Percentiles rank a stretch among this genome's conserved stretches.
phyloP scores from a whole-genome alignment of 2,797 vertebrate genomes.

The Syngnathus rostellatus region DNA sequence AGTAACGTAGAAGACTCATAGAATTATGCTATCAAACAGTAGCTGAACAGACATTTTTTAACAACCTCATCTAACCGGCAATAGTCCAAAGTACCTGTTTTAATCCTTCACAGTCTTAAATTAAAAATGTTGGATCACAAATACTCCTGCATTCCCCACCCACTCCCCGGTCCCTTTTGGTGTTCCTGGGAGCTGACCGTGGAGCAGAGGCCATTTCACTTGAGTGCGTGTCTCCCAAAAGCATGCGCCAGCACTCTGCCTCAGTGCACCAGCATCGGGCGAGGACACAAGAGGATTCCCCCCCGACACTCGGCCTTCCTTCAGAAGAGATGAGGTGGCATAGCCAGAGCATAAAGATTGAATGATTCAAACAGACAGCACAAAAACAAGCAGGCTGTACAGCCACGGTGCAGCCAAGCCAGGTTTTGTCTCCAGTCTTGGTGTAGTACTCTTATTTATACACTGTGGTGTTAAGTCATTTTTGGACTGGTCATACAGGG shows the following conservation, averaged over 20 bases:
- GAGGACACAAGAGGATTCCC: slow-evolving; percentile 45
- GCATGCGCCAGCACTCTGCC: slow-evolving; percentile 28
- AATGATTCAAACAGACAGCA: background rate
- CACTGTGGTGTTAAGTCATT: no score
- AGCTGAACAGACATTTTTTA: background rate
- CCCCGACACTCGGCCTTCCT: slow-evolving; percentile 37
- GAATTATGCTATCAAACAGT: background rate
- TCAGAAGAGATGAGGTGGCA: slow-evolving; percentile 33
- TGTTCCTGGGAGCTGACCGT: background rate
- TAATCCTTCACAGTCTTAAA: background rate
- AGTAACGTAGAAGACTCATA: background rate
- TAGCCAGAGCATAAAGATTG: background rate
- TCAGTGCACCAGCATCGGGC: slow-evolving; percentile 12
- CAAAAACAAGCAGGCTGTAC: background rate
- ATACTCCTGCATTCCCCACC: background rate
- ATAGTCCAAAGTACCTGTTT: background rate
- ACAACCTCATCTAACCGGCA: background rate
- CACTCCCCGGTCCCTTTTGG: background rate
- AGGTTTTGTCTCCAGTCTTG: background rate
- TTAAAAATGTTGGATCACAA: background rate
- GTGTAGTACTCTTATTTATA: background rate
- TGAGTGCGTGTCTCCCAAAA: slow-evolving; percentile 21
- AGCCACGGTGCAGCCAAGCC: background rate
- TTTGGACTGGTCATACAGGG: no score
- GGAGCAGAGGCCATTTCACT: background rate